Evolutionary conservation across 2,888 invertebrate species (phyloP), one percentile per base, ranked within the genome.

Genomic region (Branchipolynoe longqiensis): DNA sequence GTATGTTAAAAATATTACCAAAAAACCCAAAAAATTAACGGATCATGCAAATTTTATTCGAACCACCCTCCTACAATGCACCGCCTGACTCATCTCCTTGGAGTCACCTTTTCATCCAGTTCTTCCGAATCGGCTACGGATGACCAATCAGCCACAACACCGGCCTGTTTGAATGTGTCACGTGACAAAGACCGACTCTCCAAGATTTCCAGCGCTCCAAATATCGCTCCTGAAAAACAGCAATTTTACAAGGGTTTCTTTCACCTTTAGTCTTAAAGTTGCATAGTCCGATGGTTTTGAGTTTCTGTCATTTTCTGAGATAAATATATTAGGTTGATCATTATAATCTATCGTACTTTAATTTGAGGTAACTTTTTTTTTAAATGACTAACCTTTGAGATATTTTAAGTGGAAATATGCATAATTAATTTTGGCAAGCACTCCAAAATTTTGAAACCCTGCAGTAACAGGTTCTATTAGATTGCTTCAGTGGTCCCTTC

Each of bases 131-230:
- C 85, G 25, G 64, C 25, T 40, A 89, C 62, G 0, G 87, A 88
- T 62, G 96, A 95, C 98, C 98, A 98, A 94, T 98, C 98, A 1
- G 97, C 96, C 83, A 98, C 83, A 0, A 90, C 90, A 22, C 89
- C 89, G 40, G 89, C 90, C 82, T 91, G 88, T 86, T 96, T 94
- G 94, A 96, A 98, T 83, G 94, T 94, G 90, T 98, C 98, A 89
- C 96, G 96, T 0, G 96, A 95, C 64, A 97, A 93, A 18, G 96
- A 96, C 69, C 96, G 95, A 85, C 95, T 95, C 54, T 95, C 95
- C 48, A 97, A 94, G 86, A 96, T 95, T 91, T 97, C 96, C 0
- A 97, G 96, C 54, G 96, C 96, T 73, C 97, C 96, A 92, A 96
- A 96, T 88, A 97, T 95, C 12, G 97, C 96, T 84, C 96, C 96